A percentile compares a stretch with the other conserved stretches of the same genome.
Evolutionary conservation across 2,797 vertebrate species (phyloP).

Genomic region (Tapirus indicus): DNA sequence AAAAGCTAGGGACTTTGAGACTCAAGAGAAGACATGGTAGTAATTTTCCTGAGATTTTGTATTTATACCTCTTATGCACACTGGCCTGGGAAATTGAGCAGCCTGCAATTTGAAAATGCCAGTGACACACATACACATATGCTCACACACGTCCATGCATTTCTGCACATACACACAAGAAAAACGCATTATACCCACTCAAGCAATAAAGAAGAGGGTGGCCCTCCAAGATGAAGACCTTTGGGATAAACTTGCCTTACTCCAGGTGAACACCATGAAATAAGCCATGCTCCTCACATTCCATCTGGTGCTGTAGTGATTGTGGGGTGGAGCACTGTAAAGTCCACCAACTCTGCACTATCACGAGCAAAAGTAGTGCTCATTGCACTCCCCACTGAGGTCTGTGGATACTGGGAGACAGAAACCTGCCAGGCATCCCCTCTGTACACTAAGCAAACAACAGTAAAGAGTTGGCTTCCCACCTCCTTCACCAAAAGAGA

Average conservation of each 20-base stretch:
- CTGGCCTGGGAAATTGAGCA: not conserved
- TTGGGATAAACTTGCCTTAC: not conserved
- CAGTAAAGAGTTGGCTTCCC: not conserved
- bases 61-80: not conserved
- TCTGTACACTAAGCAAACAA: not conserved
- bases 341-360: not conserved
- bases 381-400: too few relatives aligned
- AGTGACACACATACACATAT: not conserved
- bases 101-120: not conserved
- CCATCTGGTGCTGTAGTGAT: not conserved
- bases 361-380: not conserved
- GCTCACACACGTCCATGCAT: not conserved
- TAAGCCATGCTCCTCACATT: not conserved
- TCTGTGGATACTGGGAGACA: fast-evolving
- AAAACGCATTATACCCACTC: not conserved
- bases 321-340: not conserved
- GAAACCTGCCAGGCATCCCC: too few relatives aligned
- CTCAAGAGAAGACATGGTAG: not conserved
- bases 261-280: not conserved
- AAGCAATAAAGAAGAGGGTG: not conserved
- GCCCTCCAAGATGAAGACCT: not conserved
- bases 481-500: not conserved
- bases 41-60: not conserved
- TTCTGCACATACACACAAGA: not conserved
- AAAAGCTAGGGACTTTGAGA: not conserved